Conservation (phyloP, 1,140 invertebrate genomes). For the Ostrea denselamellosa region DNA sequence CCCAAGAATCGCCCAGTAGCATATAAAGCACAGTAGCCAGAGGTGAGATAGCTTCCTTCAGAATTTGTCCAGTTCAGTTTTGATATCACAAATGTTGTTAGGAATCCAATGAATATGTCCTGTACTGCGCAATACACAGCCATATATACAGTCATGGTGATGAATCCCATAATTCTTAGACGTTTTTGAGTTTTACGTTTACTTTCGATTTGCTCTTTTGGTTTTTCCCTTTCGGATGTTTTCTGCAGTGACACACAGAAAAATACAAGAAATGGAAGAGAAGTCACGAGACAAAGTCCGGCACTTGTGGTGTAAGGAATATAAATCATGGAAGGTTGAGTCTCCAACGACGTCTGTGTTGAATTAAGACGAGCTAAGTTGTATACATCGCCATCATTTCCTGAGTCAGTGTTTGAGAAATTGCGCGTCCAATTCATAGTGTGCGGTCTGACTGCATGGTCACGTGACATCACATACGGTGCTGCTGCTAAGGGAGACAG, state of each 20-base stretch:
- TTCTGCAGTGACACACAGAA: conserved; percentile 7
- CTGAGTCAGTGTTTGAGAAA: neutral
- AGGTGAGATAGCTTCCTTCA: conserved; percentile 49
- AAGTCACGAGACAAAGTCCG: conserved; percentile 46
- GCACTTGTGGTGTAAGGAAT: conserved; percentile 58
- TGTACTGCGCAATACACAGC: conserved; percentile 61
- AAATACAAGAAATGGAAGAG: conserved; percentile 59
- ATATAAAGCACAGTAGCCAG: conserved; percentile 60
- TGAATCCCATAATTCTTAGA: conserved; percentile 49
- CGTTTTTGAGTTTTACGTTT: conserved; percentile 26
- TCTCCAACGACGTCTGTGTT: neutral
- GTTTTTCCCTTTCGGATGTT: neutral
- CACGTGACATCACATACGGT: conserved; percentile 59
- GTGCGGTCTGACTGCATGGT: neutral
- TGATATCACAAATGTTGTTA: conserved; percentile 60
- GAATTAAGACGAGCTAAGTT: neutral
- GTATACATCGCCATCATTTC: neutral
- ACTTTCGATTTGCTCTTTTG: conserved; percentile 8
- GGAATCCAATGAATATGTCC: conserved; percentile 55
- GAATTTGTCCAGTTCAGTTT: conserved; percentile 60
- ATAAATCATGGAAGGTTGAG: conserved; percentile 45
- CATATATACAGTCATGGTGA: conserved; percentile 51
- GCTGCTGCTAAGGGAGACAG: conserved; percentile 63
- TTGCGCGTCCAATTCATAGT: neutral
- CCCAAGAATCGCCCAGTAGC: conserved; percentile 52